Conservation (phyloP, 2,888 invertebrate genomes). For the Hemistola chrysoprasaria region DNA sequence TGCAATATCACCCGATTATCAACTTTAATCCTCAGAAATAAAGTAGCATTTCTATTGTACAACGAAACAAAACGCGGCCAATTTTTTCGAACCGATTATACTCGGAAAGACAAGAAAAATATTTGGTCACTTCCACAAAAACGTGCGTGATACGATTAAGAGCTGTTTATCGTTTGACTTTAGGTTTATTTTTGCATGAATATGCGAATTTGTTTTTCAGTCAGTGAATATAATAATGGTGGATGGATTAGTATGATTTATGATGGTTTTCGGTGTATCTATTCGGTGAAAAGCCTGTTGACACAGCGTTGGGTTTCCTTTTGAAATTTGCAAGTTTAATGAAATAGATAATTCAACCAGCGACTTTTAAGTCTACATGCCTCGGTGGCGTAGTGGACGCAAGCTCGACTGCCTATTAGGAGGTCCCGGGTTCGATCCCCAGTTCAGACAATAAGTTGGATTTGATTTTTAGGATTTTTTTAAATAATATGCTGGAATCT, state of each 20-base stretch:
- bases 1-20: conserved; percentile 28
- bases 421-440: too few relatives aligned
- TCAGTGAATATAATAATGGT: conserved; percentile 33
- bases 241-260: conserved; percentile 41
- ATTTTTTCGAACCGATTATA: conserved; percentile 38
- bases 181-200: conserved; percentile 25
- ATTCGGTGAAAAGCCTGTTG: conserved; percentile 30
- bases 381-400: too few relatives aligned
- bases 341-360: too few relatives aligned
- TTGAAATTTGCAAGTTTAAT: conserved; percentile 17
- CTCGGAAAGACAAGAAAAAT: conserved; percentile 42
- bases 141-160: conserved; percentile 23
- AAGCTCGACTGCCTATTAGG: too few relatives aligned
- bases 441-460: too few relatives aligned
- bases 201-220: conserved; percentile 13
- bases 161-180: conserved; percentile 7
- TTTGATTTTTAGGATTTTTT: too few relatives aligned
- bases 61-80: conserved; percentile 36
- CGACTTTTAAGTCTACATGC: too few relatives aligned
- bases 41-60: conserved; percentile 27
- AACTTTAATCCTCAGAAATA: conserved; percentile 24
- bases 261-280: conserved; percentile 30
- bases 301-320: conserved; percentile 28
- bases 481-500: too few relatives aligned
- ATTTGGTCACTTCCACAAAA: conserved; percentile 46